A percentile compares a stretch with the other conserved stretches of the same genome.
Evolutionary conservation across 2,888 invertebrate genomes (phyloP).

Genomic region (Hybos culiciformis): DNA sequence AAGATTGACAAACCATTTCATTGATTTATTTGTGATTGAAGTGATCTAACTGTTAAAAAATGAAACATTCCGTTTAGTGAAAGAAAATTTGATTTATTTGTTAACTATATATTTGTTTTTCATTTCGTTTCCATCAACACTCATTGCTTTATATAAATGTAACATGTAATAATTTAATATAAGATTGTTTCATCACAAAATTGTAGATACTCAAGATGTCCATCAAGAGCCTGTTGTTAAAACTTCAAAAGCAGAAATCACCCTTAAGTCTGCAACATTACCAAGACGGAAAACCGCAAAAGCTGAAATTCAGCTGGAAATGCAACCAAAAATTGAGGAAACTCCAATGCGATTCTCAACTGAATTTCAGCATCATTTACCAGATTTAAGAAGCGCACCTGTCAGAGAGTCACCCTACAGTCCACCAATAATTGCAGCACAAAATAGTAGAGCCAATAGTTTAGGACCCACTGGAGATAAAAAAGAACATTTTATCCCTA

Average conservation of each 20-base stretch:
- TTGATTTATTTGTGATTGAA: too few species aligned
- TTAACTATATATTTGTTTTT: too few species aligned
- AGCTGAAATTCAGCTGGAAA: conserved; percentile 48
- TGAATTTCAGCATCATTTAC: conserved; percentile 45
- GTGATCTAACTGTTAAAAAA: too few species aligned
- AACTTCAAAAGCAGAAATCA: conserved; percentile 50
- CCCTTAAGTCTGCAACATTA: conserved; percentile 50
- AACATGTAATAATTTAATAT: too few species aligned
- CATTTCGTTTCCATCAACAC: too few species aligned
- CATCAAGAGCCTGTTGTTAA: conserved; percentile 28
- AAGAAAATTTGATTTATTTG: too few species aligned
- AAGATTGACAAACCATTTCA: too few species aligned
- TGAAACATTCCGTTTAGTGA: too few species aligned
- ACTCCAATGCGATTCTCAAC: conserved; percentile 42
- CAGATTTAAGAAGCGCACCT: conserved; percentile 32
- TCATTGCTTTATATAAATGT: too few species aligned
- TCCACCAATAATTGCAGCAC: not conserved
- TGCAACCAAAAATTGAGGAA: conserved; percentile 33
- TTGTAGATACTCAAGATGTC: too few species aligned
- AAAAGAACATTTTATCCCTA: conserved; percentile 55
- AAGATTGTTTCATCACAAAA: too few species aligned
- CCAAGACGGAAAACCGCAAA: conserved; percentile 50
- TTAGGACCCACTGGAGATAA: conserved; percentile 8
- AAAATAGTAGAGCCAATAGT: conserved; percentile 40
- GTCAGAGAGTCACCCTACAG: not conserved